These are phyloP conservation scores for Gallinago undulata DNA, from an alignment of 2,113 vertebrate genomes.

Conservation along the genomic window DNA sequence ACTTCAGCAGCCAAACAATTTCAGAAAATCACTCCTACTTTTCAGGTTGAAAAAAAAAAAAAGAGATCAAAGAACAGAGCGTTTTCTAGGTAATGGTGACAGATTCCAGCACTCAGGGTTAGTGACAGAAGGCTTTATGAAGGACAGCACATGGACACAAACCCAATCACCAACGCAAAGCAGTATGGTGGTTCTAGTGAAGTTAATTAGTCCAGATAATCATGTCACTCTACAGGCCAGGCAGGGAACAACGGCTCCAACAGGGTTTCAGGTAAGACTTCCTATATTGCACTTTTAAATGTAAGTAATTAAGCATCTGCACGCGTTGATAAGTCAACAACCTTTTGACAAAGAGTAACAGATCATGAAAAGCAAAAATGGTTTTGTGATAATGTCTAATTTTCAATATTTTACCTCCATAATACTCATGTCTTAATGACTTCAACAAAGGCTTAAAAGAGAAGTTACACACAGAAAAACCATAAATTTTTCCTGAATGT, in stretches of 20 bases:
- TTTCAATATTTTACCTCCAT: neutral
- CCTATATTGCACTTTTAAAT: neutral
- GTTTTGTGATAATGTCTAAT: neutral
- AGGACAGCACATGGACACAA: neutral
- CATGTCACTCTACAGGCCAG: neutral
- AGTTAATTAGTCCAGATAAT: neutral
- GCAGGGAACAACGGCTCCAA: neutral
- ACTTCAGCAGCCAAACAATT: neutral
- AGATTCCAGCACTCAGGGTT: neutral
- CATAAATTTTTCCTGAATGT: neutral
- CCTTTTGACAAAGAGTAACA: neutral
- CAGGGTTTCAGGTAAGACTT: neutral
- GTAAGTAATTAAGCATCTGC: neutral
- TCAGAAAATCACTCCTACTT: neutral
- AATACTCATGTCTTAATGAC: neutral
- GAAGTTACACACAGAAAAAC: neutral
- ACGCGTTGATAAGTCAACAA: neutral
- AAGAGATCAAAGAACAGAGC: neutral
- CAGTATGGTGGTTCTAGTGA: neutral
- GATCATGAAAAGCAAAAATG: neutral
- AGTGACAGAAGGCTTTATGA: neutral
- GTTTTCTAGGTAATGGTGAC: neutral
- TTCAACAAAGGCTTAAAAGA: neutral
- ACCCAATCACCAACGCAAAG: neutral
- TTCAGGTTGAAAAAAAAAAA: neutral